Evolutionary conservation across 2,888 invertebrate species (phyloP).

Genomic region (Meiosimyza platycephala): DNA sequence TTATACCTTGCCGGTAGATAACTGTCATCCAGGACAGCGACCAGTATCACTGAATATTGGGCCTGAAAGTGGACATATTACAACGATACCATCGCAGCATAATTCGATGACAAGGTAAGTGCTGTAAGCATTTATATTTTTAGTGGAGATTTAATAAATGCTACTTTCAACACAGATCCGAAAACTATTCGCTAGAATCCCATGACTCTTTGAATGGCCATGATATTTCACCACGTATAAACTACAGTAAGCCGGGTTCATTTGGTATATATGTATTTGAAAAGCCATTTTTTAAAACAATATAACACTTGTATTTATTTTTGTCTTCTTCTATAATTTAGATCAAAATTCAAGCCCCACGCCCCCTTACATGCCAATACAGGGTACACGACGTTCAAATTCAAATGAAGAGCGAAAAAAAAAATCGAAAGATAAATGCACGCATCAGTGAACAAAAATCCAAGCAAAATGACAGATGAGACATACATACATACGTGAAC

Average conservation of each 20-base stretch:
- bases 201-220: constrained; percentile 57
- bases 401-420: constrained; percentile 73
- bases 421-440: constrained; percentile 73
- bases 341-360: constrained; percentile 70
- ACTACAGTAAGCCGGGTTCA: constrained; percentile 58
- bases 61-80: constrained; percentile 48
- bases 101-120: constrained; percentile 61
- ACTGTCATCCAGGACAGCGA: constrained; percentile 55
- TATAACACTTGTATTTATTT: background rate
- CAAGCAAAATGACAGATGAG: too few relatives aligned
- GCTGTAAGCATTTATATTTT: background rate
- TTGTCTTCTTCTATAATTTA: constrained; percentile 27
- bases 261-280: constrained; percentile 65
- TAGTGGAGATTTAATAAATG: background rate
- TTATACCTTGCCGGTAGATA: constrained; percentile 65
- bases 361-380: constrained; percentile 83
- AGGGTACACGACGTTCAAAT: constrained; percentile 77
- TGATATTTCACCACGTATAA: constrained; percentile 57
- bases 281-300: background rate
- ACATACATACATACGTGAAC: background rate
- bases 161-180: constrained; percentile 49
- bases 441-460: constrained; percentile 69
- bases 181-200: constrained; percentile 61
- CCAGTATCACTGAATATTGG: constrained; percentile 56
- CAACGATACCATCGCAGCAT: constrained; percentile 46